Evolutionary conservation across 2,888 invertebrate species (phyloP).

Genomic region (Diogma glabrata): DNA sequence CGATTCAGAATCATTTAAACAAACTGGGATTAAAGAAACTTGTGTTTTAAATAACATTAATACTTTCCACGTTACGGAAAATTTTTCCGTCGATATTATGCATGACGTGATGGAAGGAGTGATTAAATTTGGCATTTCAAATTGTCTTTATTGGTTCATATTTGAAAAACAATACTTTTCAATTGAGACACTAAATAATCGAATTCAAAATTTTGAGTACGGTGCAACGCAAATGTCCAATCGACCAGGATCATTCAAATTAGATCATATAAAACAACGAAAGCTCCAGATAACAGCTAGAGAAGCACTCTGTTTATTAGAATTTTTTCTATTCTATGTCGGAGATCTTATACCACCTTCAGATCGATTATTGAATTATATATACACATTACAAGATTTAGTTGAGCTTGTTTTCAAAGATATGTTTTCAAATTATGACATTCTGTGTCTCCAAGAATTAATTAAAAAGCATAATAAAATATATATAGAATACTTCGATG

Average conservation of each 20-base stretch:
- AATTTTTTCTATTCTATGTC: conserved; percentile 11
- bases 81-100: conserved; percentile 19
- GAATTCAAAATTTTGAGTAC: conserved; percentile 12
- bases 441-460: background rate
- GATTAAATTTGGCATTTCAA: conserved; percentile 16
- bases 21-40: conserved; percentile 11
- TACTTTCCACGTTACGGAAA: conserved; percentile 19
- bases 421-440: background rate
- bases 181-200: conserved; percentile 16
- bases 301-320: conserved; percentile 18
- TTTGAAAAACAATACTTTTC: conserved; percentile 14
- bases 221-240: conserved; percentile 13
- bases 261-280: conserved; percentile 16
- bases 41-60: conserved; percentile 14
- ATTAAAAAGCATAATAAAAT: background rate
- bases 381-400: background rate
- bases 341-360: background rate
- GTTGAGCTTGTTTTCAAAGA: background rate
- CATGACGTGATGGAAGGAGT: conserved; percentile 23
- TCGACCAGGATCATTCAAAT: conserved; percentile 18
- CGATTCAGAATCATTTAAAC: conserved; percentile 7
- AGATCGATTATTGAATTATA: background rate
- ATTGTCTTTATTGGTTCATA: conserved; percentile 17
- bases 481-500: background rate
- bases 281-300: conserved; percentile 15